These are phyloP conservation scores for Nephrotoma appendiculata DNA, from an alignment of 2,888 invertebrate species.

Conservation along the genomic window DNA sequence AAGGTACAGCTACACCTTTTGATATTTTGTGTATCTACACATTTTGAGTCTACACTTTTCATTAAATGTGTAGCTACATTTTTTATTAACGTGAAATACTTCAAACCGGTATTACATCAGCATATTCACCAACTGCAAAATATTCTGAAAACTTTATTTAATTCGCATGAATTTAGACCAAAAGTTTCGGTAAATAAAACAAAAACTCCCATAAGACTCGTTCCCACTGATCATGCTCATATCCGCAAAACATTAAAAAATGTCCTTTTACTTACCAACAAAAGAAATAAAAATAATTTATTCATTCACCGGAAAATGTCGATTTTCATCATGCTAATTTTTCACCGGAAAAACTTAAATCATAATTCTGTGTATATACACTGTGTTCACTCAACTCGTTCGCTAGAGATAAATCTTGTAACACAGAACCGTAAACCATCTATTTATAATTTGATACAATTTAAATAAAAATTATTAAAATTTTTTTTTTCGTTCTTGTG, in stretches of 20 bases:
- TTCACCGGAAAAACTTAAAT: background rate
- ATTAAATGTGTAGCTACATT: too few species aligned
- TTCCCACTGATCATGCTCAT: background rate
- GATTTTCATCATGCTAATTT: background rate
- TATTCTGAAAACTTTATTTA: too few species aligned
- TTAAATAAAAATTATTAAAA: background rate
- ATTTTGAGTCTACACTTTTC: too few species aligned
- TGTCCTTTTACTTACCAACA: background rate
- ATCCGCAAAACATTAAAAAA: background rate
- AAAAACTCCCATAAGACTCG: too few species aligned
- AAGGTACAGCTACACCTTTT: too few species aligned
- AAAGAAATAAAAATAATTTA: background rate
- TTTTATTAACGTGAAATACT: too few species aligned
- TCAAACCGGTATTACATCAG: too few species aligned
- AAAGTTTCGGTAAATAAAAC: too few species aligned
- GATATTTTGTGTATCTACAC: too few species aligned
- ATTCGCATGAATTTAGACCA: too few species aligned
- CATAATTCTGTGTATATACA: background rate
- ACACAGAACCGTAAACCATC: background rate
- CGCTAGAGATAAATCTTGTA: background rate
- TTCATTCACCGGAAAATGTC: background rate
- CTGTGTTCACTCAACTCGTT: background rate
- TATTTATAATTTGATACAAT: background rate
- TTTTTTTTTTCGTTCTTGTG: background rate
- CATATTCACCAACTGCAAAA: too few species aligned